Evolutionary conservation across 2,888 invertebrate species (phyloP), one percentile per base, ranked within the genome.

Genomic region (Tetropium fuscum): DNA sequence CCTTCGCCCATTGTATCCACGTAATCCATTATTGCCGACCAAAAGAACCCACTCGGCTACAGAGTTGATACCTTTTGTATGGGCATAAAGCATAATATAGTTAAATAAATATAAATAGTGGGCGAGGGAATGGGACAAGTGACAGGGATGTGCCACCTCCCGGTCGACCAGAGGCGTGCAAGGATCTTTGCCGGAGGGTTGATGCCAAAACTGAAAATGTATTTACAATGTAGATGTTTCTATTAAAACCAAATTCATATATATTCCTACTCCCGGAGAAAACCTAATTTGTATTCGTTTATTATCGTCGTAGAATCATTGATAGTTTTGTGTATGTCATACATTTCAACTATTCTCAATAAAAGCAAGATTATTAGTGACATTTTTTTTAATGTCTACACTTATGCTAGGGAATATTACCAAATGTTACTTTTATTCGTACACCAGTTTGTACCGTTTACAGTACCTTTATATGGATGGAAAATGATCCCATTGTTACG

Each of bases 91-190:
- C 72, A 73, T 74, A 63, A 66, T 63, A 56, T 55, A 59, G 60
- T 61, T 66, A 74, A 75, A 78, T 76, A 76, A 75, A 77, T 72
- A 75, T 77, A 77, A 78, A 77, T 77, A 75, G 73, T 71, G 70
- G 76, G 76, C 70, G 73, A 74, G 72, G 64, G 73, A 74, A 71
- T 74, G 75, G 72, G 76, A 74, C 77, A 76, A 75, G 77, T 76
- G 76, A 77, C 77, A 74, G 75, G 74, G 73, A 74, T 73, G 74
- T 70, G 66, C 71, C 71, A 72, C 75, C 75, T 70, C 74, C 69
- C 68, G n/a, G n/a, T n/a, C n/a, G n/a, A n/a, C n/a, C n/a, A n/a
- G n/a, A n/a, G n/a, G n/a, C n/a, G n/a, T n/a, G n/a, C n/a, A n/a
- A 69, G 67, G 60, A 60, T 63, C 63, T 68, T 74, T 72, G 70